Evolutionary conservation across 2,888 invertebrate genomes (phyloP).

Genomic region (Monopis laevigella): DNA sequence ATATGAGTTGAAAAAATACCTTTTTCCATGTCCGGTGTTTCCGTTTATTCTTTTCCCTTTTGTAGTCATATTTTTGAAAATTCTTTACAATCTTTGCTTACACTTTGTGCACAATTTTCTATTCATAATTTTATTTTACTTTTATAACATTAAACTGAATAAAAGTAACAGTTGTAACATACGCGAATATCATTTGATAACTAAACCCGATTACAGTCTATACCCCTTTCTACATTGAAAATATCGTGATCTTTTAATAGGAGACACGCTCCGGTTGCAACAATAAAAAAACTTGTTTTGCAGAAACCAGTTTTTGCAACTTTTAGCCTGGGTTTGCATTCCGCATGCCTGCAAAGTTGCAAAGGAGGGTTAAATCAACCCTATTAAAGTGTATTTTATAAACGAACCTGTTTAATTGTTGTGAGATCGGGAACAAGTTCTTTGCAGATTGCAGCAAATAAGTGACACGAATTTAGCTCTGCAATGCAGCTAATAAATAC

Average conservation of each 20-base stretch:
- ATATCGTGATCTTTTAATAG: neutral
- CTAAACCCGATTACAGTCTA: neutral
- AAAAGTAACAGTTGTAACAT: too few relatives aligned
- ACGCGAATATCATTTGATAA: neutral
- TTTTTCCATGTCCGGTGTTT: too few relatives aligned
- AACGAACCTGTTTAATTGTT: constrained; percentile 8
- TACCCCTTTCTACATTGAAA: too few relatives aligned
- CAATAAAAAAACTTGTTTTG: constrained; percentile 8
- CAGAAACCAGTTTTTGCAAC: constrained; percentile 24
- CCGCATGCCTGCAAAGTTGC: constrained; percentile 42
- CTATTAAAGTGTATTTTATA: constrained; percentile 19
- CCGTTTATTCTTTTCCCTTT: too few relatives aligned
- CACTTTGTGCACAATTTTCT: too few relatives aligned
- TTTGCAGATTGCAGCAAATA: constrained; percentile 7
- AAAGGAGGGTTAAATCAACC: constrained; percentile 24
- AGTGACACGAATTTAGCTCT: too few relatives aligned
- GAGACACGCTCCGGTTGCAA: neutral
- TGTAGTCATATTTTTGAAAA: too few relatives aligned
- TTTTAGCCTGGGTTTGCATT: constrained; percentile 45
- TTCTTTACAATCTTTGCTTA: too few relatives aligned
- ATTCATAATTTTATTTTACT: too few relatives aligned
- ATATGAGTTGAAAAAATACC: constrained; percentile 27
- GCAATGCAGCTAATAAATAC: too few relatives aligned
- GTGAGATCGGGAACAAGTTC: constrained; percentile 3
- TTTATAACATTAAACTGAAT: too few relatives aligned